Evolutionary conservation across 2,113 vertebrate species (phyloP).

Genomic region (Lasiurus cinereus): DNA sequence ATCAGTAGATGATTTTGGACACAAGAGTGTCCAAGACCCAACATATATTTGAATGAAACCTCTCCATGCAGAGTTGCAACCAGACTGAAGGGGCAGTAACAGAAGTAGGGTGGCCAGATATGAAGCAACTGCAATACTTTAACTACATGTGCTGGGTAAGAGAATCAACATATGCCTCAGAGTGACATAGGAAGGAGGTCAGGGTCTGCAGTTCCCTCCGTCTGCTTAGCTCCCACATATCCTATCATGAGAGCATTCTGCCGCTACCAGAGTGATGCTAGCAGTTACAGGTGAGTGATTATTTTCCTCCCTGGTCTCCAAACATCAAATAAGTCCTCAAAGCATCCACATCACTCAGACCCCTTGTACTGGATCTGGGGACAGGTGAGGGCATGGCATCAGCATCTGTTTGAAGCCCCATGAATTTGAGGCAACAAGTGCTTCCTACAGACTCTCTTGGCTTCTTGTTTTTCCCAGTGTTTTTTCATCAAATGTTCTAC

Average conservation of each 20-base stretch:
- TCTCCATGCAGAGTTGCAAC: neutral
- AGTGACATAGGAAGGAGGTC: neutral
- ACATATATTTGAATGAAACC: neutral
- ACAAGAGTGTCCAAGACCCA: neutral
- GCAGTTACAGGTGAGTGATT: neutral
- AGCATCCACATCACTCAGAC: neutral
- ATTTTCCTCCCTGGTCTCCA: neutral
- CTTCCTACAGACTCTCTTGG: neutral
- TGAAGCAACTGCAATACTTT: neutral
- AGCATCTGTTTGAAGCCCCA: neutral
- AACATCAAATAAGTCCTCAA: neutral
- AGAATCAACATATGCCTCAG: neutral
- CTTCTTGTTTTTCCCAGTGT: neutral
- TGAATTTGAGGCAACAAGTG: neutral
- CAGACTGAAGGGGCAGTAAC: neutral
- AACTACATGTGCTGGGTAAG: neutral
- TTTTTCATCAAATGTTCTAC: neutral
- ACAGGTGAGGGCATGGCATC: accelerated
- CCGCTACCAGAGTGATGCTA: neutral
- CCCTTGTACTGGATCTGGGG: neutral
- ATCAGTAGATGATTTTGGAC: neutral
- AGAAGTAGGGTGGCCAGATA: neutral
- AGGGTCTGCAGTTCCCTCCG: neutral
- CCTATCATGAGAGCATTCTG: neutral
- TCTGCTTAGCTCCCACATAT: neutral